These are phyloP conservation scores for Pelmatolapia mariae DNA, from an alignment of 2,113 vertebrate genomes.

Conservation along the genomic window DNA sequence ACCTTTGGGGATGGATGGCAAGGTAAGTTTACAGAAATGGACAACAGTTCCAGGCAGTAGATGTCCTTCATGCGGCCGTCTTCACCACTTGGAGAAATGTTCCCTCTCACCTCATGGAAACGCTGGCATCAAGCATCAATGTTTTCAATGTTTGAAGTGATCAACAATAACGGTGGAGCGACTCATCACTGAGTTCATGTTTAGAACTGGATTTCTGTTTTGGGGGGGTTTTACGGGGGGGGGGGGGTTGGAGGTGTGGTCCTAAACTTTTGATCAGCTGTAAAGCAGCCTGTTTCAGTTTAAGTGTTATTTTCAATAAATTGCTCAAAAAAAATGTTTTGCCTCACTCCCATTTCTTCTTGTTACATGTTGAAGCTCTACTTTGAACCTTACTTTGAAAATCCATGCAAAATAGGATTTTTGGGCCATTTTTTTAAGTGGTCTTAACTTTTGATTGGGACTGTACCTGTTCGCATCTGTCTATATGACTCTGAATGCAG, in stretches of 20 bases:
- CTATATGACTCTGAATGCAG: fast-evolving
- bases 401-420: neutral
- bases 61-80: neutral
- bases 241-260: fast-evolving
- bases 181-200: neutral
- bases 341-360: neutral
- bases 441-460: neutral
- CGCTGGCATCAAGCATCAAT: neutral
- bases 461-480: neutral
- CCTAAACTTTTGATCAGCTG: neutral
- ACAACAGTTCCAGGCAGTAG: fast-evolving
- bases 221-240: neutral
- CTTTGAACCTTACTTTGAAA: neutral
- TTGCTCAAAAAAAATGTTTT: neutral
- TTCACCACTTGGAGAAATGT: neutral
- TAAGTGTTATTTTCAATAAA: fast-evolving
- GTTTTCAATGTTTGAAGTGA: neutral
- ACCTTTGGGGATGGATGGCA: no score
- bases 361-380: fast-evolving
- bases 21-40: neutral
- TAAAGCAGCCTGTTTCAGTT: neutral
- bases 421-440: neutral
- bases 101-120: neutral
- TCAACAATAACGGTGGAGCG: neutral
- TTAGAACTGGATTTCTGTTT: neutral